Evolutionary conservation across 1,140 invertebrate species (phyloP).

Genomic region (Formica selysi): DNA sequence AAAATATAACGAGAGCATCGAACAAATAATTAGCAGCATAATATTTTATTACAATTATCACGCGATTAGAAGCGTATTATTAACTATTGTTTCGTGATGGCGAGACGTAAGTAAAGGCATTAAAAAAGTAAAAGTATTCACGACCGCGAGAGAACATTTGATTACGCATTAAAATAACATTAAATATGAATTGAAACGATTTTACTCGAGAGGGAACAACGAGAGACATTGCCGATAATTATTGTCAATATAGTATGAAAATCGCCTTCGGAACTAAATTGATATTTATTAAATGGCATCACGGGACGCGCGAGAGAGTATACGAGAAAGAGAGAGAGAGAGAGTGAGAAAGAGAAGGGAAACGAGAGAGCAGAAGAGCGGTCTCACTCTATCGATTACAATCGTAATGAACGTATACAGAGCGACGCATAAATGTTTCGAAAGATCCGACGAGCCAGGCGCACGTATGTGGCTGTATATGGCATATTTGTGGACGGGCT

Average conservation of each 20-base stretch:
- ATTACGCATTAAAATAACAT: slow-evolving; percentile 38
- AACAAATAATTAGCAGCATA: background rate
- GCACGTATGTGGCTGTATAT: slow-evolving; percentile 45
- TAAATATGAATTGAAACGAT: slow-evolving; percentile 49
- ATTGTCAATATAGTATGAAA: slow-evolving; percentile 67
- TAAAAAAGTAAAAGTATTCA: background rate
- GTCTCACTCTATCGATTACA: slow-evolving; percentile 73
- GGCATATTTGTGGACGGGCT: slow-evolving; percentile 75
- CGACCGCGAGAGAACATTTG: background rate
- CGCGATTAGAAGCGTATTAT: slow-evolving; percentile 42
- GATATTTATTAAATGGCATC: slow-evolving; percentile 77
- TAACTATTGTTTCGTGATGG: slow-evolving; percentile 24
- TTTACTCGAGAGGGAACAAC: slow-evolving; percentile 50
- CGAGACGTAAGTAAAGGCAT: background rate
- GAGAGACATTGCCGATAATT: slow-evolving; percentile 70
- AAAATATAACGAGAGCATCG: background rate
- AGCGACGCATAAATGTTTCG: slow-evolving; percentile 53
- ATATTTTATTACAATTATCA: background rate
- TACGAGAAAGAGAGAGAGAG: background rate
- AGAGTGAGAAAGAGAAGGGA: background rate
- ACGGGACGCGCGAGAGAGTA: slow-evolving; percentile 7
- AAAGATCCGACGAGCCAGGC: slow-evolving; percentile 64
- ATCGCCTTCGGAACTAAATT: slow-evolving; percentile 71
- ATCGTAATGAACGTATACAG: slow-evolving; percentile 69
- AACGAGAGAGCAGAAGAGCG: slow-evolving; percentile 1